A percentile compares a stretch with the other conserved stretches of the same genome.
Conservation (phyloP, 2,888 invertebrate species). For the Tiliacea aurago region DNA sequence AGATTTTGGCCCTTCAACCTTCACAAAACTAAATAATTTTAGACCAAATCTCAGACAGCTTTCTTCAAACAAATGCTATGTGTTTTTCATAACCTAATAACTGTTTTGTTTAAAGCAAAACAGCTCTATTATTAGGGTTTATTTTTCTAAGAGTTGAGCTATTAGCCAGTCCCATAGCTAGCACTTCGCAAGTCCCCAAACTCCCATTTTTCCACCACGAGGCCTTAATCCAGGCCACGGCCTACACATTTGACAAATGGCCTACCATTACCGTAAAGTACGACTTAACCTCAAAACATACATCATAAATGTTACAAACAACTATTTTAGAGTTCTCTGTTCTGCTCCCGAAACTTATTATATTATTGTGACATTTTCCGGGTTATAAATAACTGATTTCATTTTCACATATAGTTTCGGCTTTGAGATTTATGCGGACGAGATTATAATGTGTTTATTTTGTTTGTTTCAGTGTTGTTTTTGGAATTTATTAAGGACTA, state of each 20-base stretch:
- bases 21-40: no score
- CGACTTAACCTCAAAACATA: constrained; percentile 57
- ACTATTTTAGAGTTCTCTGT: constrained; percentile 50
- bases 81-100: no score
- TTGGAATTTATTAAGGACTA: neutral
- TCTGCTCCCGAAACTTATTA: constrained; percentile 58
- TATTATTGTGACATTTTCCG: constrained; percentile 62
- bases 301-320: constrained; percentile 58
- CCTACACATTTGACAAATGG: constrained; percentile 48
- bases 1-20: no score
- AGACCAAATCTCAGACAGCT: no score
- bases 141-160: neutral
- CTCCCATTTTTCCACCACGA: constrained; percentile 34
- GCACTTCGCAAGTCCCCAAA: constrained; percentile 27
- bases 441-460: constrained; percentile 22
- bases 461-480: constrained; percentile 7
- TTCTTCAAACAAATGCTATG: no score
- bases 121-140: neutral
- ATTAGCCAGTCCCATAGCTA: neutral
- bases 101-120: no score
- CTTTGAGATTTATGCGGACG: constrained; percentile 42
- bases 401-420: constrained; percentile 45
- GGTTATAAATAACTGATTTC: constrained; percentile 63
- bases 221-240: constrained; percentile 7
- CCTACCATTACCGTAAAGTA: constrained; percentile 45